Base-by-base conservation (phyloP, 2,888 invertebrate genomes). In the Platynereis dumerilii region DNA sequence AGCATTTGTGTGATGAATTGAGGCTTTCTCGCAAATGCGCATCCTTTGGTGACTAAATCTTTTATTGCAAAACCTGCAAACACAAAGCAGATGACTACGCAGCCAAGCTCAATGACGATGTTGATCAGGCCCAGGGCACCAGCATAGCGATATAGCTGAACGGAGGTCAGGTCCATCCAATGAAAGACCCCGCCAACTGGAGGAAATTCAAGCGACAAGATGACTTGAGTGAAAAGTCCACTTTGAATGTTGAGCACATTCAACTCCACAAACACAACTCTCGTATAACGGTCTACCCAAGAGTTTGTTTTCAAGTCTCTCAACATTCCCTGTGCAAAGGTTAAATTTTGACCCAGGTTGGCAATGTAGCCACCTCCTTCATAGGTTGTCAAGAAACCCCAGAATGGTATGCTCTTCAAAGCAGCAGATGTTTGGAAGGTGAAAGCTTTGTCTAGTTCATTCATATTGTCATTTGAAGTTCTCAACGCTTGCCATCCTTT, bases 331-430 rank as follows among this genome's bases (percentile, higher is more conserved):
- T 48, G 7, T 3, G 48, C 48, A 20, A n/a, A 20, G 3, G 20
- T 48, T n/a, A 55, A 42, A 5, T 68, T 61, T 12, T 27, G 26
- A 3, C 69, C 71, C 53, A 73, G 62, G 24, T 65, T 39, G 15
- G 72, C 70, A 3, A 67, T 61, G 58, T 74, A 74, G 7, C 73
- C 73, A 10, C 74, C 73, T 3, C 68, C 70, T 0, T 69, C 63
- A 56, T 73, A 73, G 2, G 60, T 53, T 2, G 57, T 56, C 53
- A 64, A 27, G 45, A 29, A 12, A 0, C 72, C 72, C 62, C 56
- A 58, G 56, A 58, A 64, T 7, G 66, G 39, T 7, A 69, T 17
- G 20, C 58, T 58, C 3, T 22, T 3, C 48, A 48, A 22, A 5
- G n/a, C 3, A 10, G n/a, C 3, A 12, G 48, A n/a, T 48, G 48